Conservation (phyloP, 2,797 vertebrate genomes). For the Champsocephalus gunnari region DNA sequence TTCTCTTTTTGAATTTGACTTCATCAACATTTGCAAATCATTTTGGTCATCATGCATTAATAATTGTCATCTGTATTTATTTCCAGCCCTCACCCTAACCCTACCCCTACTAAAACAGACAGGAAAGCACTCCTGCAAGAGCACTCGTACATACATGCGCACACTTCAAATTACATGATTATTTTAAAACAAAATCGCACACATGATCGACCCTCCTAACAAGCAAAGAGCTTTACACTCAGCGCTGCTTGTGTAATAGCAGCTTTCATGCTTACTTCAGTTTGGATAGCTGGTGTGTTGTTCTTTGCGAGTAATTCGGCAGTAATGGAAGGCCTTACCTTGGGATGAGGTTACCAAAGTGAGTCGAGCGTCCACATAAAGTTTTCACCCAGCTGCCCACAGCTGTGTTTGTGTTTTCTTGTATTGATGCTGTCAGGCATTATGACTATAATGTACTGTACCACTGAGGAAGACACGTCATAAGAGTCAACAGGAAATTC, state of each 20-base stretch:
- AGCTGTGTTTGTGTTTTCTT: neutral
- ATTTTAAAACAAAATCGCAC: conserved; percentile 73
- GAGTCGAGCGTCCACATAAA: neutral
- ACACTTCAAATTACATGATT: conserved; percentile 72
- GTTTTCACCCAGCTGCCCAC: conserved; percentile 18
- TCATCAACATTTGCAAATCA: conserved; percentile 1
- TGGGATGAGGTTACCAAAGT: conserved; percentile 52
- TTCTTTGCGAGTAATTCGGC: conserved; percentile 57
- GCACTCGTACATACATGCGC: conserved; percentile 5
- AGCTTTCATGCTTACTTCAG: conserved; percentile 55
- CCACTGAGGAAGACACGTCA: neutral
- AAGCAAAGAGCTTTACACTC: conserved; percentile 60
- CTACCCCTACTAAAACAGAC: conserved; percentile 37
- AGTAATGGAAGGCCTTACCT: conserved; percentile 50
- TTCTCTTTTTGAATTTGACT: neutral
- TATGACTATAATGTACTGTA: conserved; percentile 18
- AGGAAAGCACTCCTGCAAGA: conserved; percentile 29
- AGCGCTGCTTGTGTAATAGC: conserved; percentile 64
- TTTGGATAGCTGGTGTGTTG: conserved; percentile 47
- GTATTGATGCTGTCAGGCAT: conserved; percentile 3
- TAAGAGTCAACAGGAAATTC: conserved; percentile 12
- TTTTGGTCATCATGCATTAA: conserved; percentile 8
- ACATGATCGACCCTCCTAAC: conserved; percentile 55
- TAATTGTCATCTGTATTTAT: neutral
- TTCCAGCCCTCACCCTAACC: neutral